Percentiles rank a stretch among this genome's conserved stretches.
Evolutionary conservation across 2,113 vertebrate species (phyloP).

Genomic region (Cynopterus brachyotis): DNA sequence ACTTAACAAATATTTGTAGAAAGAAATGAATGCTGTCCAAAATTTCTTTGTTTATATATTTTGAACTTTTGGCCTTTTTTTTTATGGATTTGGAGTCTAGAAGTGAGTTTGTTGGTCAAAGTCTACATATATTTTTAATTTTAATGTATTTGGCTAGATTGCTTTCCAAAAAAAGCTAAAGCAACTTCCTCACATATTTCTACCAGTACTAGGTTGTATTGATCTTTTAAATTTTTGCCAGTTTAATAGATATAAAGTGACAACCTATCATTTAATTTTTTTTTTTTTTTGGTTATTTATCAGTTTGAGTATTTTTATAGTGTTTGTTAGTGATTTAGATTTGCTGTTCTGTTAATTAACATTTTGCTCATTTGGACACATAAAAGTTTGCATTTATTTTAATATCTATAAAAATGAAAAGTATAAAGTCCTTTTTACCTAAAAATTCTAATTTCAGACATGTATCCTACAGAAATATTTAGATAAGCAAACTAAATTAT

Average conservation of each 20-base stretch:
- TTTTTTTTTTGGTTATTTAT: constrained; percentile 13
- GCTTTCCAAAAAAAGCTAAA: background rate
- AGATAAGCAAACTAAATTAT: background rate
- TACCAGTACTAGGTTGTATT: background rate
- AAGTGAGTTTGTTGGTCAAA: background rate
- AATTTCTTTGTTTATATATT: background rate
- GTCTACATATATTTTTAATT: background rate
- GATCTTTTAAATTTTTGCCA: background rate
- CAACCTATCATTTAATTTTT: background rate
- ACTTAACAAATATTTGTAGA: background rate
- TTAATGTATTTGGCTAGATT: background rate
- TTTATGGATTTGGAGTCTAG: background rate
- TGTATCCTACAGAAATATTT: background rate
- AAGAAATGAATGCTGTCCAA: background rate
- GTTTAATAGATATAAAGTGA: background rate
- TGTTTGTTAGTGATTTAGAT: background rate
- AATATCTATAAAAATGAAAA: background rate
- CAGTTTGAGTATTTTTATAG: background rate
- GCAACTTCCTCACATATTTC: background rate
- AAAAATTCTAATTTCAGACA: background rate
- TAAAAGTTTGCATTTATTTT: background rate
- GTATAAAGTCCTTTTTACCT: background rate
- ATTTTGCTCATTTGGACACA: background rate
- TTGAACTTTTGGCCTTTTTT: background rate
- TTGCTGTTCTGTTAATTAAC: background rate